phyloP scores from a whole-genome alignment of 2,888 invertebrate species.

The Volucella bombylans region DNA sequence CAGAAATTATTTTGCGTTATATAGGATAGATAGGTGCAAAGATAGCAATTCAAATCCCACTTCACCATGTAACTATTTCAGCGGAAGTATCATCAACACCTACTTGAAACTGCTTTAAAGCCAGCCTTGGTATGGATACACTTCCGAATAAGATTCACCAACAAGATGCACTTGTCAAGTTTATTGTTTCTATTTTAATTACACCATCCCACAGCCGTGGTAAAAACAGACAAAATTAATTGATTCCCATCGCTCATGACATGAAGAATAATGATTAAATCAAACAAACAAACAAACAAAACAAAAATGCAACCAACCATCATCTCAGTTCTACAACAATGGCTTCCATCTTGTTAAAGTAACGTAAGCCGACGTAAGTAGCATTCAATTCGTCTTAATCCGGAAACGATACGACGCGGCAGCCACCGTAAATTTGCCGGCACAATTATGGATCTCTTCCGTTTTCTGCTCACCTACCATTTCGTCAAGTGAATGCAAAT shows the following conservation, averaged over 20 bases:
- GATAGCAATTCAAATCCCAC: too few species aligned
- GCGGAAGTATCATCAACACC: neutral
- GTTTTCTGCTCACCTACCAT: constrained; percentile 29
- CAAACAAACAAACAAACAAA: constrained; percentile 50
- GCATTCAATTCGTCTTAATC: neutral
- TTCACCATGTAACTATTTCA: neutral
- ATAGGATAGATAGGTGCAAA: too few species aligned
- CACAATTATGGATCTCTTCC: constrained; percentile 60
- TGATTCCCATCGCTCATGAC: constrained; percentile 34
- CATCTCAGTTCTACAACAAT: constrained; percentile 34
- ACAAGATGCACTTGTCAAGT: constrained; percentile 9
- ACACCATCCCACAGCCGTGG: constrained; percentile 47
- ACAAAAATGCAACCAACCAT: constrained; percentile 54
- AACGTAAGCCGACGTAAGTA: constrained; percentile 5
- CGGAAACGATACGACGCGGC: constrained; percentile 25
- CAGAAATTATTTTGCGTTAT: too few species aligned
- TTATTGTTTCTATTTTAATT: constrained; percentile 48
- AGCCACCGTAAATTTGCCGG: neutral
- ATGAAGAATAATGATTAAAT: constrained; percentile 28
- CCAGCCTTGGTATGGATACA: neutral
- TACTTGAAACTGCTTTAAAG: too few species aligned
- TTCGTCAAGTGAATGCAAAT: constrained; percentile 36
- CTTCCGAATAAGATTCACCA: constrained; percentile 21
- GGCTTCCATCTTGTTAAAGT: constrained; percentile 12
- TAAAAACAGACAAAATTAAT: constrained; percentile 50